These are phyloP conservation scores for Nebria salina DNA, from an alignment of 2,888 invertebrate species.

Conservation along the genomic window DNA sequence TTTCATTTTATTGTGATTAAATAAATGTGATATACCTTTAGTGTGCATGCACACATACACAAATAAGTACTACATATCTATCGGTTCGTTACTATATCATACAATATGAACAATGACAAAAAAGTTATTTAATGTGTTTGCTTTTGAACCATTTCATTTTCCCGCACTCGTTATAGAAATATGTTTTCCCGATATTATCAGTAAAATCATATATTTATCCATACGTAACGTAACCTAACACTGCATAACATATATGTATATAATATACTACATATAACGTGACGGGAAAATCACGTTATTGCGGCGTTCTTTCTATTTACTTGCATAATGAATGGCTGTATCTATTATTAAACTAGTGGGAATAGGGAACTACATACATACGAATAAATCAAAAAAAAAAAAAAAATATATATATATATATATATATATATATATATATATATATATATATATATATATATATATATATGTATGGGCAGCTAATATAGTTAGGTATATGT, in stretches of 20 bases:
- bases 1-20: neutral
- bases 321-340: no score
- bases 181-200: neutral
- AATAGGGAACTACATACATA: no score
- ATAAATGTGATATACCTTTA: neutral
- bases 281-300: no score
- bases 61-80: neutral
- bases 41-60: neutral
- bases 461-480: no score
- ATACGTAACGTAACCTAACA: neutral
- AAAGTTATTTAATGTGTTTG: neutral
- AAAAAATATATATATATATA: no score
- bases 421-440: no score
- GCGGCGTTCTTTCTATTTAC: no score
- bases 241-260: neutral
- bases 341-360: no score
- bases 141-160: neutral
- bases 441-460: no score
- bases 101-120: slow-evolving; percentile 1
- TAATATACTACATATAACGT: neutral
- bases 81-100: neutral
- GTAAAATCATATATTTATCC: neutral
- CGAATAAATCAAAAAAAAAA: no score
- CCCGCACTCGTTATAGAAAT: neutral
- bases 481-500: neutral